Percentiles rank a stretch among this genome's conserved stretches.
Conservation (phyloP, 1,140 invertebrate genomes). For the Drosophila bocki region DNA sequence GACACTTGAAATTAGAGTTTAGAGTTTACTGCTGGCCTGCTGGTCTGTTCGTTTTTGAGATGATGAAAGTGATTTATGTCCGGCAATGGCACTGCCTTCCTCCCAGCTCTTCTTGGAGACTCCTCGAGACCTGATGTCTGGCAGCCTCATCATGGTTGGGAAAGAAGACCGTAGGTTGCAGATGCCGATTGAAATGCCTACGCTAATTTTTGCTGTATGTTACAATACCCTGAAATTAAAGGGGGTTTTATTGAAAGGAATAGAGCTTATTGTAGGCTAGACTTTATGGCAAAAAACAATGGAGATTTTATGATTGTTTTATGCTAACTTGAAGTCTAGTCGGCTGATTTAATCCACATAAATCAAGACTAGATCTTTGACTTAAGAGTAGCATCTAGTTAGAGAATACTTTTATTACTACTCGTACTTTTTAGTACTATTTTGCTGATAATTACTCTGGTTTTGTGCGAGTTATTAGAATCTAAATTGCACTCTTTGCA, state of each 20-base stretch:
- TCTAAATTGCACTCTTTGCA: too few relatives aligned
- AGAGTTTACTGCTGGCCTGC: constrained; percentile 39
- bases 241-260: constrained; percentile 1
- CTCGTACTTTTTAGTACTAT: neutral
- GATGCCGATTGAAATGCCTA: constrained; percentile 13
- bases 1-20: constrained; percentile 62
- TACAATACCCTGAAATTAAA: neutral
- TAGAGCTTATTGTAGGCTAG: neutral
- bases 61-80: constrained; percentile 78
- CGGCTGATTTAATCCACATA: neutral
- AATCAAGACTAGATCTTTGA: neutral
- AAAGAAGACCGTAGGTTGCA: constrained; percentile 34
- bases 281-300: neutral
- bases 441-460: neutral
- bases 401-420: neutral
- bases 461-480: too few relatives aligned
- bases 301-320: neutral
- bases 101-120: constrained; percentile 6
- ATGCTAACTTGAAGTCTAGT: neutral
- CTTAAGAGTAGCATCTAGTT: neutral
- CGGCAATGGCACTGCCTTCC: constrained; percentile 40
- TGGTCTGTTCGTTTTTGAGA: constrained; percentile 25
- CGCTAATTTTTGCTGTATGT: constrained; percentile 2
- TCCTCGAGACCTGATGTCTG: constrained; percentile 27
- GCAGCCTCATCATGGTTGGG: constrained; percentile 23